These are phyloP conservation scores for Xestia xanthographa DNA, from an alignment of 2,888 invertebrate genomes.

Conservation along the genomic window DNA sequence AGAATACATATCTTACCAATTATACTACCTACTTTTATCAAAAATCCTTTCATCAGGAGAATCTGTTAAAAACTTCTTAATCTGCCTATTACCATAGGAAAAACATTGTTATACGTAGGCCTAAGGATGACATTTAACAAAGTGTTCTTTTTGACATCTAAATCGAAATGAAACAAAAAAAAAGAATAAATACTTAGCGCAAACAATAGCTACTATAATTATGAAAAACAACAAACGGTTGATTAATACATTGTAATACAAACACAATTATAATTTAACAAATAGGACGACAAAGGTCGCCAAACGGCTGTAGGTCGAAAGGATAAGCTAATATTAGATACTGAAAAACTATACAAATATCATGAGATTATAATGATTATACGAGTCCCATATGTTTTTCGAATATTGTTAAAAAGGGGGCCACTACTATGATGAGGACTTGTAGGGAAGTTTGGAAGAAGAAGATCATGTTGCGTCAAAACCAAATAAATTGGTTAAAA, in stretches of 20 bases:
- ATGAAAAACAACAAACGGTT: constrained; percentile 46
- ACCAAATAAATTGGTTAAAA: no score
- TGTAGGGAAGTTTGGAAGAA: no score
- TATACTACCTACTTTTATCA: neutral
- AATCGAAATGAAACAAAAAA: constrained; percentile 36
- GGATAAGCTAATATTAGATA: constrained; percentile 50
- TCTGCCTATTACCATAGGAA: neutral
- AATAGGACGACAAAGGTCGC: constrained; percentile 52
- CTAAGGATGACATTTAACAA: neutral
- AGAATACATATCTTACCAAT: neutral
- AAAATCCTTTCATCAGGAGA: neutral
- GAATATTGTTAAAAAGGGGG: neutral
- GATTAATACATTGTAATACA: constrained; percentile 59
- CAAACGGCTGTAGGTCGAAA: constrained; percentile 46
- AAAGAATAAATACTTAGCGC: constrained; percentile 29
- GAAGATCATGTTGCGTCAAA: no score
- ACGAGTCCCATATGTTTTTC: constrained; percentile 27
- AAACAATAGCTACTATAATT: constrained; percentile 35
- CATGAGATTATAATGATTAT: constrained; percentile 20
- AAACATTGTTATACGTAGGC: neutral
- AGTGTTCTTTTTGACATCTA: constrained; percentile 13
- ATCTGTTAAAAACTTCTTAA: neutral
- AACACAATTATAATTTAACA: constrained; percentile 42
- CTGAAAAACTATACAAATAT: constrained; percentile 47
- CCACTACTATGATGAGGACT: no score